Conservation (phyloP, 2,888 invertebrate genomes). For the Trichopoda pennipes region DNA sequence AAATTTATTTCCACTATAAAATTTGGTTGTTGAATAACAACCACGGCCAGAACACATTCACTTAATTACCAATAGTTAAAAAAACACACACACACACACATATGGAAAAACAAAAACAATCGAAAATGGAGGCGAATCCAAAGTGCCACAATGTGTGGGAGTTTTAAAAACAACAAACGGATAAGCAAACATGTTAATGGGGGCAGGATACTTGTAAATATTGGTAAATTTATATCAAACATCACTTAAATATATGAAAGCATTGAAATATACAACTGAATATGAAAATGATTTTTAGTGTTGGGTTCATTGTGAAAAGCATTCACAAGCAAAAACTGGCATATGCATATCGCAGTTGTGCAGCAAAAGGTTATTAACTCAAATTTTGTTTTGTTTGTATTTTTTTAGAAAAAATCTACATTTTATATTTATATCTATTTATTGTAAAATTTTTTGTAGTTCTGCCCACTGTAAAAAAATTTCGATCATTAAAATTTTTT, state of each 20-base stretch:
- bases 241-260: background rate
- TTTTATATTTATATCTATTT: no score
- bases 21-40: slow-evolving; percentile 44
- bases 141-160: slow-evolving; percentile 31
- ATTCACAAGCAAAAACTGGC: no score
- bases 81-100: background rate
- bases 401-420: no score
- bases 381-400: no score
- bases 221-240: slow-evolving; percentile 39
- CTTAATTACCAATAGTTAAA: slow-evolving; percentile 69
- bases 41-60: slow-evolving; percentile 69
- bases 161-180: slow-evolving; percentile 38
- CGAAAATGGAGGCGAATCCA: background rate
- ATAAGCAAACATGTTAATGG: slow-evolving; percentile 51
- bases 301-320: no score
- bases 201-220: slow-evolving; percentile 49
- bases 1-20: slow-evolving; percentile 55
- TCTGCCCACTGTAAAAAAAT: no score
- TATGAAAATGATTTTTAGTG: background rate
- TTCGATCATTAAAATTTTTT: no score
- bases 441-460: no score
- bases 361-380: no score
- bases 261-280: background rate
- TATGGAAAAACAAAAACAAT: background rate
- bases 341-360: no score